A percentile compares a stretch with the other conserved stretches of the same genome.
Evolutionary conservation across 2,888 invertebrate genomes (phyloP).

Genomic region (Dugesia japonica): DNA sequence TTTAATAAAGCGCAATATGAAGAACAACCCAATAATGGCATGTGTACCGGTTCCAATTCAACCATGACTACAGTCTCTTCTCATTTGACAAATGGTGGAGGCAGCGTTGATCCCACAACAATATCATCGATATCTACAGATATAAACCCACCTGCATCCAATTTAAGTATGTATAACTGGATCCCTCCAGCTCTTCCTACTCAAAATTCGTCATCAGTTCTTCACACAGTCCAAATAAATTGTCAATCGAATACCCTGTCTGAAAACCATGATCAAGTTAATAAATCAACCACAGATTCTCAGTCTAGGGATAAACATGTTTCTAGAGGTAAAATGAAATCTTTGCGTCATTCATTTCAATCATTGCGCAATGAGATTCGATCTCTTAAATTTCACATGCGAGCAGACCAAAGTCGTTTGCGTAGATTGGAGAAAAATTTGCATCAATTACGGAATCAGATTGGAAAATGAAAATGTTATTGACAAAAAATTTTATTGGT

Average conservation of each 20-base stretch:
- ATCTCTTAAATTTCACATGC: conserved; percentile 4
- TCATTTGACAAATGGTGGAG: background rate
- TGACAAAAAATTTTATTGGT: background rate
- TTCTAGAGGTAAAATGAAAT: background rate
- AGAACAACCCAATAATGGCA: too few relatives aligned
- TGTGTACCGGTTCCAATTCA: background rate
- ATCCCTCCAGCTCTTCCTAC: background rate
- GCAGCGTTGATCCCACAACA: background rate
- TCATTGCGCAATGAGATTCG: background rate
- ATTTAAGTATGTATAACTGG: background rate
- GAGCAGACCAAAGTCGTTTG: background rate
- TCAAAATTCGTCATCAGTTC: background rate
- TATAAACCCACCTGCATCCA: background rate
- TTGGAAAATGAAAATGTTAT: background rate
- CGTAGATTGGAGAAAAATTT: background rate
- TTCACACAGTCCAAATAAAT: background rate
- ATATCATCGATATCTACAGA: background rate
- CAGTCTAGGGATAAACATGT: background rate
- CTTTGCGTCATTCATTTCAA: background rate
- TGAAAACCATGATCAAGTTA: background rate
- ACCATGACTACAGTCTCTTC: background rate
- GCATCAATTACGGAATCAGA: background rate
- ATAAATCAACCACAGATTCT: background rate
- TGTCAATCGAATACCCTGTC: background rate
- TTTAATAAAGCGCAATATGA: background rate